Conservation (phyloP, 2,888 invertebrate genomes). For the Cephus pygmeus region DNA sequence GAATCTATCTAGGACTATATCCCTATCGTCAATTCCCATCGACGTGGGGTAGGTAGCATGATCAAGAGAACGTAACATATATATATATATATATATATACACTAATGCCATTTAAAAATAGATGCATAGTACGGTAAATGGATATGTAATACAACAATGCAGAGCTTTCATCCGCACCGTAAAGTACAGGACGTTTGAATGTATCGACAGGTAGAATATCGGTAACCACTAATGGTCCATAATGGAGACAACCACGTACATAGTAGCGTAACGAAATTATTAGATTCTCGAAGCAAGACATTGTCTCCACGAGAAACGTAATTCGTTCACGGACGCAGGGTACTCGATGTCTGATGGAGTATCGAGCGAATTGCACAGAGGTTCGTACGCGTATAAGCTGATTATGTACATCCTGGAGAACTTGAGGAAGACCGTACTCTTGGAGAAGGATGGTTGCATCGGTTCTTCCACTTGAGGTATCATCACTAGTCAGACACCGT, state of each 20-base stretch:
- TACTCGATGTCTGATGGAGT: neutral
- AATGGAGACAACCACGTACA: conserved; percentile 43
- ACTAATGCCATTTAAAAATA: neutral
- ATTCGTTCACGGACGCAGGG: neutral
- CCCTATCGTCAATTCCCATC: neutral
- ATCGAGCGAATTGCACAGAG: neutral
- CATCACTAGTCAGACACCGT: neutral
- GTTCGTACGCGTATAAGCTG: neutral
- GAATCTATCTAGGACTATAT: neutral
- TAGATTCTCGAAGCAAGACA: neutral
- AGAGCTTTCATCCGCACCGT: neutral
- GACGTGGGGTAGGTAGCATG: neutral
- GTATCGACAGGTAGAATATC: neutral
- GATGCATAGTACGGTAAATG: neutral
- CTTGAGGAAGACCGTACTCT: neutral
- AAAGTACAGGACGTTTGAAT: neutral
- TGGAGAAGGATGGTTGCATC: neutral
- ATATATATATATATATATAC: too few species aligned
- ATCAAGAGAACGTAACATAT: neutral
- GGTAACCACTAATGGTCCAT: conserved; percentile 53
- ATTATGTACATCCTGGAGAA: neutral
- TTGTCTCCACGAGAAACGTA: neutral
- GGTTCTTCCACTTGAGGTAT: neutral
- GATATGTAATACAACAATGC: neutral
- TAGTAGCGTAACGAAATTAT: neutral